Conservation (phyloP, 1,140 invertebrate genomes). For the Liolophura sinensis region DNA sequence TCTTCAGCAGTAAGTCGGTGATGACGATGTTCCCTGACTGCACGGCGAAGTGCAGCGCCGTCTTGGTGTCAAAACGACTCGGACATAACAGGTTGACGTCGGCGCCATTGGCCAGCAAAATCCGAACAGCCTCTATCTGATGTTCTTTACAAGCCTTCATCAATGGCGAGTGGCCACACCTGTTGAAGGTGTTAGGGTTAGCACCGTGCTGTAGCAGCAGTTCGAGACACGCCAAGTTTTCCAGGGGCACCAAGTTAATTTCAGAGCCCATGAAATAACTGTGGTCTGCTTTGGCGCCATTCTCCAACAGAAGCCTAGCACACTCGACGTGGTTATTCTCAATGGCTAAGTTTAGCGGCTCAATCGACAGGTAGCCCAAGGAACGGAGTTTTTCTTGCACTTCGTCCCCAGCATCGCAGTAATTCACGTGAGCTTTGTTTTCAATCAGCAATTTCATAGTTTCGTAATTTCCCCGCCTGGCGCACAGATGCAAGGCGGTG, state of each 20-base stretch:
- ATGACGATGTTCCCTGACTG: slow-evolving; percentile 74
- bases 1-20: slow-evolving; percentile 79
- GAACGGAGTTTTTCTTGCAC: slow-evolving; percentile 50
- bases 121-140: slow-evolving; percentile 65
- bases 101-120: slow-evolving; percentile 80
- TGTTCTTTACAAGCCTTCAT: slow-evolving; percentile 66
- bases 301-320: slow-evolving; percentile 67
- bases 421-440: slow-evolving; percentile 79
- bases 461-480: slow-evolving; percentile 75
- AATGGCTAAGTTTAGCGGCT: slow-evolving; percentile 66
- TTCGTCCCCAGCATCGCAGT: slow-evolving; percentile 54
- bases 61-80: slow-evolving; percentile 57
- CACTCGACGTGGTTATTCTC: slow-evolving; percentile 84
- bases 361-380: slow-evolving; percentile 45
- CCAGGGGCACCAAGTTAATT: slow-evolving; percentile 77
- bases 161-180: slow-evolving; percentile 80
- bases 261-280: slow-evolving; percentile 82
- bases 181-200: slow-evolving; percentile 74
- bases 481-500: slow-evolving; percentile 82
- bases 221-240: slow-evolving; percentile 78
- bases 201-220: slow-evolving; percentile 82
- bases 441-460: slow-evolving; percentile 71
- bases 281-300: slow-evolving; percentile 70
- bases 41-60: slow-evolving; percentile 86
- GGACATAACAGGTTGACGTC: slow-evolving; percentile 67